Conservation (phyloP, 2,797 vertebrate species). For the Mormyrops boulengeri region DNA sequence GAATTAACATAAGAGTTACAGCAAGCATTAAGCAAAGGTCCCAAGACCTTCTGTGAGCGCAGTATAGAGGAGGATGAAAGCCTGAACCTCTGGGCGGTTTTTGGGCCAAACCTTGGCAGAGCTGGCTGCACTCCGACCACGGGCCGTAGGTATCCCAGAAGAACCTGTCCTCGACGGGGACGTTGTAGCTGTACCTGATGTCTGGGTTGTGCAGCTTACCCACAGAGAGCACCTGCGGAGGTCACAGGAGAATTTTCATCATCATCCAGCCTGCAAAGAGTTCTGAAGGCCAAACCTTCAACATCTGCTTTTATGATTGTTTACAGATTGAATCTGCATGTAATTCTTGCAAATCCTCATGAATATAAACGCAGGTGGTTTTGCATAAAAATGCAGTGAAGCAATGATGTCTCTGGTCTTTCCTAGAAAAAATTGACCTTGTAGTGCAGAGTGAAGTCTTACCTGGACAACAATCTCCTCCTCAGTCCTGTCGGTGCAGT, state of each 20-base stretch:
- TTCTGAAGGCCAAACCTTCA: background rate
- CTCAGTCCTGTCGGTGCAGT: conserved; percentile 90
- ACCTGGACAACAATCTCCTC: conserved; percentile 94
- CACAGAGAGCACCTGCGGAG: conserved; percentile 82
- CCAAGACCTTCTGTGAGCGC: background rate
- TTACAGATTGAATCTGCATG: background rate
- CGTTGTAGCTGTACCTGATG: conserved; percentile 91
- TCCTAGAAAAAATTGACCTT: background rate
- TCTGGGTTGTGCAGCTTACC: conserved; percentile 93
- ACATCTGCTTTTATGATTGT: background rate
- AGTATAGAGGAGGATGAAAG: background rate
- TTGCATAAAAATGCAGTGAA: background rate
- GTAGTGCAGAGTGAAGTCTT: conserved; percentile 27
- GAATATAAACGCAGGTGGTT: background rate
- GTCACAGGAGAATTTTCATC: background rate
- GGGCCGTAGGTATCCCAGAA: conserved; percentile 89
- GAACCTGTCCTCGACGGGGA: conserved; percentile 91
- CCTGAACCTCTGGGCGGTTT: background rate
- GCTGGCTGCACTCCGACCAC: conserved; percentile 88
- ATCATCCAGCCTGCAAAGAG: background rate
- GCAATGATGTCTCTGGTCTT: background rate
- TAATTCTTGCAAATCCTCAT: background rate
- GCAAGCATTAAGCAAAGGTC: background rate
- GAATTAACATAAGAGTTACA: too few relatives aligned
- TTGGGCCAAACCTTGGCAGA: conserved; percentile 83